phyloP scores from a whole-genome alignment of 1,140 invertebrate genomes.

The Drosophila trapezifrons region DNA sequence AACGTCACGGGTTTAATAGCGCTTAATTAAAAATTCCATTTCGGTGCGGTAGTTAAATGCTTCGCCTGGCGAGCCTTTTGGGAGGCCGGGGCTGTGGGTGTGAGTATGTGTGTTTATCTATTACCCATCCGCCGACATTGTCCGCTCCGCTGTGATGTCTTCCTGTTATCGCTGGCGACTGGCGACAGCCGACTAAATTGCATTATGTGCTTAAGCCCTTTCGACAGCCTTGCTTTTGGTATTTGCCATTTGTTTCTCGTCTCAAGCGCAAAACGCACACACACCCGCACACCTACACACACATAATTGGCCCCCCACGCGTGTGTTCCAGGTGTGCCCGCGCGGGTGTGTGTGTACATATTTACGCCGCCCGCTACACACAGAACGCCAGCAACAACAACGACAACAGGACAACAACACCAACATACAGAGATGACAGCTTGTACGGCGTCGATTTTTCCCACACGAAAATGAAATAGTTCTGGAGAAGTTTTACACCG shows the following conservation, averaged over 20 bases:
- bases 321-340: constrained; percentile 27
- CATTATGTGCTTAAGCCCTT: constrained; percentile 76
- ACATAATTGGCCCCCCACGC: constrained; percentile 50
- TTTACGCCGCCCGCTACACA: constrained; percentile 67
- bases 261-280: constrained; percentile 49
- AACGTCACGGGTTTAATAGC: constrained; percentile 35
- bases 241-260: constrained; percentile 25
- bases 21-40: constrained; percentile 80
- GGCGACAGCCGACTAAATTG: constrained; percentile 67
- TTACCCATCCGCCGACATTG: constrained; percentile 45
- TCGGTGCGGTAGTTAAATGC: constrained; percentile 16
- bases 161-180: constrained; percentile 27
- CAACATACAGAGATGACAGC: constrained; percentile 39
- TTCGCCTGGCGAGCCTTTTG: constrained; percentile 11
- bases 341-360: constrained; percentile 46
- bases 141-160: constrained; percentile 23
- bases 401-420: constrained; percentile 23
- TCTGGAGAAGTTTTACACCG: constrained; percentile 10
- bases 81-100: neutral
- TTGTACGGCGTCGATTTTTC: constrained; percentile 77
- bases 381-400: constrained; percentile 37
- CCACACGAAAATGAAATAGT: constrained; percentile 45
- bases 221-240: constrained; percentile 72
- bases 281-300: constrained; percentile 29
- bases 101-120: constrained; percentile 39